These are phyloP conservation scores for Copidosoma aretas DNA, from an alignment of 2,888 invertebrate species.

Conservation along the genomic window DNA sequence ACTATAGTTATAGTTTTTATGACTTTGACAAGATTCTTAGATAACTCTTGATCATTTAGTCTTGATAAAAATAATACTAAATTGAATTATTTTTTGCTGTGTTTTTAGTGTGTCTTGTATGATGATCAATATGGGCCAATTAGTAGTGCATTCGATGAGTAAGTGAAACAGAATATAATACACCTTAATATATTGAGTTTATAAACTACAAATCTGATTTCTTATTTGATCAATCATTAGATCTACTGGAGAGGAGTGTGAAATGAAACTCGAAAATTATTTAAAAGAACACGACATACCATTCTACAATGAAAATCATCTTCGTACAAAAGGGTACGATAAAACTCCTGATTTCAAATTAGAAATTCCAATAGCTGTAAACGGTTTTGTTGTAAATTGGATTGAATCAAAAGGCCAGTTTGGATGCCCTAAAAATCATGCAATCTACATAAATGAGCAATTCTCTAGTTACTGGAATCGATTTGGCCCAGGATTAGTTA, in stretches of 20 bases:
- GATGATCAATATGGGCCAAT: slow-evolving; percentile 87
- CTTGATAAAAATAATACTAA: slow-evolving; percentile 28
- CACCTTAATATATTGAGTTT: no score
- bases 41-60: slow-evolving; percentile 12
- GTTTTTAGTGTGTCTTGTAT: slow-evolving; percentile 74
- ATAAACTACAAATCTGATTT: slow-evolving; percentile 15
- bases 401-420: slow-evolving; percentile 97
- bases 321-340: slow-evolving; percentile 85
- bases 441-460: slow-evolving; percentile 82
- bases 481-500: slow-evolving; percentile 92
- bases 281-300: slow-evolving; percentile 68
- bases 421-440: slow-evolving; percentile 83
- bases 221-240: slow-evolving; percentile 58
- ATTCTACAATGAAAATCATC: slow-evolving; percentile 78
- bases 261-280: slow-evolving; percentile 74
- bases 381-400: slow-evolving; percentile 90
- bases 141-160: slow-evolving; percentile 80
- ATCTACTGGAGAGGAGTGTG: slow-evolving; percentile 85
- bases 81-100: slow-evolving; percentile 51
- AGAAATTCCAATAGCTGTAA: slow-evolving; percentile 85
- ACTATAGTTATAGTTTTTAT: slow-evolving; percentile 15
- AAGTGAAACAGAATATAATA: slow-evolving; percentile 55
- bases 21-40: no score
- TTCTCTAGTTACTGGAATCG: slow-evolving; percentile 90
- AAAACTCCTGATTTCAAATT: slow-evolving; percentile 95